These are phyloP conservation scores for Troides aeacus DNA, from an alignment of 2,888 invertebrate species.

Conservation along the genomic window DNA sequence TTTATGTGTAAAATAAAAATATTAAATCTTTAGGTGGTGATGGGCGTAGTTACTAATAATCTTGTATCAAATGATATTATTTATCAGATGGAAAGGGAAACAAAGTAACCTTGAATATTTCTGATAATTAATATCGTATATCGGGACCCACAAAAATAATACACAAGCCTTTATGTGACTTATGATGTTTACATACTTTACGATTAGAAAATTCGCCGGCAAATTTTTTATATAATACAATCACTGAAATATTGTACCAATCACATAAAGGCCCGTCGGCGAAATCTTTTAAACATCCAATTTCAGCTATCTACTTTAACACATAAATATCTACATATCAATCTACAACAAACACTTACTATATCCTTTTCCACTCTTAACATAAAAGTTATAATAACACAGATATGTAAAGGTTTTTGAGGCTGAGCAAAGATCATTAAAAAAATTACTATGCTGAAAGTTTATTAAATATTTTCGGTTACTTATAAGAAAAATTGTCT, in stretches of 20 bases:
- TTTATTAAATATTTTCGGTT: too few relatives aligned
- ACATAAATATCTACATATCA: constrained; percentile 4
- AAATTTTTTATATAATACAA: too few relatives aligned
- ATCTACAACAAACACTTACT: constrained; percentile 10
- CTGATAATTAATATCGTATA: background rate
- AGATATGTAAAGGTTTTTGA: background rate
- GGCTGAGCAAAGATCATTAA: constrained; percentile 8
- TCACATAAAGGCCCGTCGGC: background rate
- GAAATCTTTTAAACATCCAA: background rate
- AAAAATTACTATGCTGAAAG: background rate
- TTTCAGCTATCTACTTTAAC: constrained; percentile 11
- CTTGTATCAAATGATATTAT: background rate
- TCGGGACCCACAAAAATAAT: background rate
- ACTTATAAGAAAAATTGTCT: too few relatives aligned
- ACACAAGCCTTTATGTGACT: constrained; percentile 1
- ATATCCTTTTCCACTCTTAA: background rate
- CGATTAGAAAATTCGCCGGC: background rate
- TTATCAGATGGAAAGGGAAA: background rate
- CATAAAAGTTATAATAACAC: background rate
- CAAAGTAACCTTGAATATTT: background rate
- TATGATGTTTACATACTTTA: background rate
- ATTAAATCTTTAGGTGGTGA: background rate
- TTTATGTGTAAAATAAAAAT: background rate
- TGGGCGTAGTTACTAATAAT: constrained; percentile 8
- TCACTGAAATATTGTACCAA: background rate